Percentiles rank a stretch among this genome's conserved stretches.
Evolutionary conservation across 2,797 vertebrate genomes (phyloP).

Genomic region (Chaetodon trifasciatus): DNA sequence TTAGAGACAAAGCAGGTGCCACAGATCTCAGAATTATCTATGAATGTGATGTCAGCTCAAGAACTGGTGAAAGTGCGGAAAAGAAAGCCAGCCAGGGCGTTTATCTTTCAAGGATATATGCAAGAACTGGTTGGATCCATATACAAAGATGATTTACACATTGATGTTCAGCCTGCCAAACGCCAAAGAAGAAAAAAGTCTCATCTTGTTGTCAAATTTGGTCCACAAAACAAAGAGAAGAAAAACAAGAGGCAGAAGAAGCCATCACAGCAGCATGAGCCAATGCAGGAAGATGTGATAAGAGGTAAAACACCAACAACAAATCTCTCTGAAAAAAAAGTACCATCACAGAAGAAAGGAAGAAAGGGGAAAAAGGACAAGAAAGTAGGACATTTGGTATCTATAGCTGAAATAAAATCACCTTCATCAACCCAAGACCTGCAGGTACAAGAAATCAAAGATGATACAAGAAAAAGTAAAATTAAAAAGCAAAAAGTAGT

Average conservation of each 20-base stretch:
- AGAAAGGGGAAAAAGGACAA: conserved; percentile 75
- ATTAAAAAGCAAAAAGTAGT: conserved; percentile 75
- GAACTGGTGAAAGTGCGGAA: conserved; percentile 81
- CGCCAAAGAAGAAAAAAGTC: conserved; percentile 76
- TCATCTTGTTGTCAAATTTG: conserved; percentile 82
- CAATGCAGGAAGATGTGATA: conserved; percentile 41
- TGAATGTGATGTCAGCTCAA: conserved; percentile 80
- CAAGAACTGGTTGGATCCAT: conserved; percentile 71
- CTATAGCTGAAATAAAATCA: conserved; percentile 51
- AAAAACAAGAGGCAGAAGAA: conserved; percentile 78
- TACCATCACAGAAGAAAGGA: conserved; percentile 68
- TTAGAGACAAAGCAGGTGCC: conserved; percentile 43
- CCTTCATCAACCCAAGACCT: conserved; percentile 23
- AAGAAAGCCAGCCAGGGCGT: conserved; percentile 76
- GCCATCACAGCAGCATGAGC: conserved; percentile 57
- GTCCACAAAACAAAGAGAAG: conserved; percentile 80
- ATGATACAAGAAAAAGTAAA: conserved; percentile 76
- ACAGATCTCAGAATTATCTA: conserved; percentile 56
- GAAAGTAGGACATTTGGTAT: conserved; percentile 35
- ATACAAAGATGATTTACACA: conserved; percentile 64
- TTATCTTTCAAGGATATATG: conserved; percentile 78
- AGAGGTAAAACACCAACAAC: conserved; percentile 43
- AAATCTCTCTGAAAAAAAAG: conserved; percentile 54
- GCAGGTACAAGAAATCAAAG: conserved; percentile 60
- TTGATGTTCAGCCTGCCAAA: conserved; percentile 70